Percentiles rank a stretch among this genome's conserved stretches.
phyloP scores from a whole-genome alignment of 2,888 invertebrate species.

The Alloplasta piceator region DNA sequence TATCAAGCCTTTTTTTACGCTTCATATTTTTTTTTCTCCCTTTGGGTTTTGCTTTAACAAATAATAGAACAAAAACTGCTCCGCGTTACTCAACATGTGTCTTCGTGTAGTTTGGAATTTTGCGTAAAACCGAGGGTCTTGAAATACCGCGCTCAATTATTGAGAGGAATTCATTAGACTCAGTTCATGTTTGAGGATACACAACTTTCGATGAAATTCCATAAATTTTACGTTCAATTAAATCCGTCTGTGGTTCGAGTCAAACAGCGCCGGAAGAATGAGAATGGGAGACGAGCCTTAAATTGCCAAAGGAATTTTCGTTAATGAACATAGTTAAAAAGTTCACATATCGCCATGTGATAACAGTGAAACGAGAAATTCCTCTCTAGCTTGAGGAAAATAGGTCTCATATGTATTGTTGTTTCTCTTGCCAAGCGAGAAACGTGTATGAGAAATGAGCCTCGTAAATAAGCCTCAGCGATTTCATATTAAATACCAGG shows the following conservation, averaged over 20 bases:
- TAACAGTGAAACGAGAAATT: slow-evolving; percentile 35
- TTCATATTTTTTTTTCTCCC: neutral
- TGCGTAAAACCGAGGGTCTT: too few species aligned
- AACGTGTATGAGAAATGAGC: slow-evolving; percentile 6
- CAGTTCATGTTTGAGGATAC: too few species aligned
- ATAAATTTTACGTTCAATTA: too few species aligned
- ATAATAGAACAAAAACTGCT: too few species aligned
- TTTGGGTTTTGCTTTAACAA: neutral
- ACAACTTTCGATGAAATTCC: too few species aligned
- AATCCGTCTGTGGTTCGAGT: neutral
- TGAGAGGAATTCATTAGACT: too few species aligned
- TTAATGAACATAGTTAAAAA: slow-evolving; percentile 38
- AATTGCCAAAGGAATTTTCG: slow-evolving; percentile 39
- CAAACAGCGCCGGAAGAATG: neutral
- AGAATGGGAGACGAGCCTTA: slow-evolving; percentile 13
- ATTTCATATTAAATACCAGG: slow-evolving; percentile 42
- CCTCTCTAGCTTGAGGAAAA: slow-evolving; percentile 15
- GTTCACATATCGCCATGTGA: slow-evolving; percentile 15
- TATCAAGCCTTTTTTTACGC: neutral
- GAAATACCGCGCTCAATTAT: too few species aligned
- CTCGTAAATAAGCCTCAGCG: slow-evolving; percentile 19
- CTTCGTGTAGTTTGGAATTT: too few species aligned
- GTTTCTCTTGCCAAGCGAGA: neutral
- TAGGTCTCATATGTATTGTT: neutral
- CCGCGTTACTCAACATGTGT: too few species aligned